A percentile compares a stretch with the other conserved stretches of the same genome.
Conservation (phyloP, 1,140 invertebrate species). For the Pantala flavescens region DNA sequence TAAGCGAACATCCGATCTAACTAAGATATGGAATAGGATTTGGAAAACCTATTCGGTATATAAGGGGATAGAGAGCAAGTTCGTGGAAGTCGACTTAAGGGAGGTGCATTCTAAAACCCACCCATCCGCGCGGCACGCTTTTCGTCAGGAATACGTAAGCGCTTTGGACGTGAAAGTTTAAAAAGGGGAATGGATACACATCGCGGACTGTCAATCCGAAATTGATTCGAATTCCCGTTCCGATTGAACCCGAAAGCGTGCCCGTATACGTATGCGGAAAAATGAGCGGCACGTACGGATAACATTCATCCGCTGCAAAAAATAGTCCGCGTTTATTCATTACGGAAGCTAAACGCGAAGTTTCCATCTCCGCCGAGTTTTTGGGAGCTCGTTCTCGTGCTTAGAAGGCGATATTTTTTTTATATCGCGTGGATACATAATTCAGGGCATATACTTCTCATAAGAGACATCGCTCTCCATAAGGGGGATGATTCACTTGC, state of each 20-base stretch:
- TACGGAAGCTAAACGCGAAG: too few species aligned
- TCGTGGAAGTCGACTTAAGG: not conserved
- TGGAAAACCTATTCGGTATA: not conserved
- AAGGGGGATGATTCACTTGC: too few species aligned
- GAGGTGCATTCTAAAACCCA: not conserved
- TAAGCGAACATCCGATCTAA: too few species aligned
- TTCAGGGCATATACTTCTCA: too few species aligned
- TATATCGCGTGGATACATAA: too few species aligned
- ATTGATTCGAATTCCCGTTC: not conserved
- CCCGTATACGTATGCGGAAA: not conserved
- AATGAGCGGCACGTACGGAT: too few species aligned
- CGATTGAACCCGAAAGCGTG: not conserved
- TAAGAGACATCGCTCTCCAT: too few species aligned
- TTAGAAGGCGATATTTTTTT: too few species aligned
- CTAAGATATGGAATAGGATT: not conserved
- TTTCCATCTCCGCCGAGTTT: too few species aligned
- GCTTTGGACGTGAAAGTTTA: not conserved
- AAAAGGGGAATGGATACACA: constrained; percentile 4
- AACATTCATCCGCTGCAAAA: too few species aligned
- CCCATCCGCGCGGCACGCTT: not conserved
- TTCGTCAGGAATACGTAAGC: not conserved
- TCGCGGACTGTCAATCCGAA: not conserved
- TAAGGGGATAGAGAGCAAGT: not conserved
- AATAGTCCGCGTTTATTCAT: too few species aligned
- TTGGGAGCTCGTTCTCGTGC: too few species aligned